These are phyloP conservation scores for Corythaeola cristata DNA, from an alignment of 2,113 vertebrate species.

Conservation along the genomic window DNA sequence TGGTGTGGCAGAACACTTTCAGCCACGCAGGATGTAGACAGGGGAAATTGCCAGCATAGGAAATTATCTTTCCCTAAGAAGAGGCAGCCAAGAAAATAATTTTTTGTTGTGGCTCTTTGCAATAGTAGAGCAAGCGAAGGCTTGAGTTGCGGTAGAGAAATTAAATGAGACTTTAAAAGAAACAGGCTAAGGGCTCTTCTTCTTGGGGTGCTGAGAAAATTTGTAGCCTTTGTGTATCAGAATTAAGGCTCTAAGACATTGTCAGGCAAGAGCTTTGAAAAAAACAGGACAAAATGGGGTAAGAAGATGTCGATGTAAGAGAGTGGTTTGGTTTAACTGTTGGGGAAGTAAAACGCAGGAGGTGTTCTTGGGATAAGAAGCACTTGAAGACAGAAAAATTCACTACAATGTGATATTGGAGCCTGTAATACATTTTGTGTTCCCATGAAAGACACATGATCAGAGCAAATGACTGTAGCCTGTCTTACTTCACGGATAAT, in stretches of 20 bases:
- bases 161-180: not conserved
- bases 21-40: not conserved
- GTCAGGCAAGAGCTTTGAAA: not conserved
- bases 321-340: not conserved
- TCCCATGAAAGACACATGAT: not conserved
- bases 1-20: not conserved
- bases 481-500: not conserved
- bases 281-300: not conserved
- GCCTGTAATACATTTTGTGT: not conserved
- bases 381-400: not conserved
- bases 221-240: not conserved
- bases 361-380: not conserved
- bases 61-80: constrained; percentile 1
- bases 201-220: not conserved
- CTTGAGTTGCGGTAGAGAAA: not conserved
- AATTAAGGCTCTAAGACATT: not conserved
- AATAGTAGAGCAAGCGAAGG: not conserved
- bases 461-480: not conserved
- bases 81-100: not conserved
- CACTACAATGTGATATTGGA: not conserved
- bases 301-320: not conserved
- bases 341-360: not conserved
- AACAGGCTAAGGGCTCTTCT: not conserved
- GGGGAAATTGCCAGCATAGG: not conserved
- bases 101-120: not conserved